phyloP scores from a whole-genome alignment of 1,140 invertebrate genomes.

The Amyelois transitella region DNA sequence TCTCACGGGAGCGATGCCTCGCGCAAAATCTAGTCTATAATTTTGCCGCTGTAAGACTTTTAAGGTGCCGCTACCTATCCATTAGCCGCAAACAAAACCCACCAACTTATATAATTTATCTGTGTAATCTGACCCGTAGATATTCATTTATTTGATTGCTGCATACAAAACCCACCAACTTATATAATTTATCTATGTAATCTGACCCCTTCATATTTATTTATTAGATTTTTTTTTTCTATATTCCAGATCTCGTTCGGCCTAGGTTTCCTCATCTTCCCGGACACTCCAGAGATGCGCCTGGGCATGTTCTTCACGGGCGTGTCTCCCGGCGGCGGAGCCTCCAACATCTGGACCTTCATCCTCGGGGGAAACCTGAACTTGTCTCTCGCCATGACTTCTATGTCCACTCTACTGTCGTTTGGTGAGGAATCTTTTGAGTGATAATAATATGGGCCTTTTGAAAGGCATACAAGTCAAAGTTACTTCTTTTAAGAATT shows the following conservation, averaged over 20 bases:
- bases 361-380: constrained; percentile 91
- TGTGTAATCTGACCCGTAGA: not conserved
- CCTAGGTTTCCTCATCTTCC: constrained; percentile 84
- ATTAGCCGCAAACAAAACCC: too few species aligned
- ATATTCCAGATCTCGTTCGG: constrained; percentile 83
- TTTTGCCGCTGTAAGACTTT: too few species aligned
- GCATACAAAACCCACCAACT: too few species aligned
- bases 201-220: not conserved
- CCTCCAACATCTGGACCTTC: constrained; percentile 97
- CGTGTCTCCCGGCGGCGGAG: constrained; percentile 92
- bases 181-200: not conserved
- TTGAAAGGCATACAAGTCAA: too few species aligned
- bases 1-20: too few species aligned
- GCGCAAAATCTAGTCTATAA: too few species aligned
- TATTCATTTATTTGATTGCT: not conserved
- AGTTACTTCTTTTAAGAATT: too few species aligned
- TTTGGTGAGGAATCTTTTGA: constrained; percentile 78
- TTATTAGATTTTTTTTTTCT: not conserved
- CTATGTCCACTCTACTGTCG: constrained; percentile 88
- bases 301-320: constrained; percentile 95
- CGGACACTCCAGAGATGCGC: constrained; percentile 80
- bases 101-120: not conserved
- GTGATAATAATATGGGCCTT: too few species aligned
- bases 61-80: too few species aligned
- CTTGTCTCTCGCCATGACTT: constrained; percentile 94